Base-by-base conservation (phyloP, 2,797 vertebrate species). In the Arnoldichthys spilopterus region DNA sequence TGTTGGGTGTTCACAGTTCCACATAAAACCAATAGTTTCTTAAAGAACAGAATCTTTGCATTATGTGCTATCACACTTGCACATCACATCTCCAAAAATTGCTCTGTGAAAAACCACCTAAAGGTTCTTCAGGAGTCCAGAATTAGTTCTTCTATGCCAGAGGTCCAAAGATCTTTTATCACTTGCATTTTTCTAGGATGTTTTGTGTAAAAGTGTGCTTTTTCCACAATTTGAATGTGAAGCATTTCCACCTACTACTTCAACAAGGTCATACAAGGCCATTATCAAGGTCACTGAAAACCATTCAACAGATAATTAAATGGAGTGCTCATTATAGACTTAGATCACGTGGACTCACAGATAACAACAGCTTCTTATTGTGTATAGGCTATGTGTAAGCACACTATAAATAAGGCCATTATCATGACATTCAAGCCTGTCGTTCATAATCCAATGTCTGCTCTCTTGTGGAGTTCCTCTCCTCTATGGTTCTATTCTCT, bases 361-460 rank as follows among this genome's bases (percentile, higher is more conserved):
- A 71, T 70, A 66, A 18, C 71, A 63, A 58, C 40, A 18, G 32
- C 61, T 62, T 54, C 43, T 32, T 69, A 49, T 61, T 18, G 32
- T 73, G 64, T 43, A 64, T 70, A 78, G 49, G 20, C 34, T 56
- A 16, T 16, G 24, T 34, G 56, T 53, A 74, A 76, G 59, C 34
- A 43, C 51, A 22, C 72, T 71, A 73, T 47, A 76, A 80, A 76
- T 80, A 37, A 53, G 30, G 69, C 32, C 43, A 58, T 71, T 34
- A 58, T 76, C 45, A 63, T 30, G 56, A 64, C 43, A 47, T 76
- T 66, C 67, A 49, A 34, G 43, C 15, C 47, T 56, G 37, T 74
- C 70, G 59, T 67, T 81, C n/a, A 64, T 69, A 82, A 82, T 69
- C 71, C 20, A 58, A 26, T 15, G 59, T 32, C 43, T 43, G 63